Base-by-base conservation (phyloP, 1,140 invertebrate genomes). In the Saxidomus purpurata region DNA sequence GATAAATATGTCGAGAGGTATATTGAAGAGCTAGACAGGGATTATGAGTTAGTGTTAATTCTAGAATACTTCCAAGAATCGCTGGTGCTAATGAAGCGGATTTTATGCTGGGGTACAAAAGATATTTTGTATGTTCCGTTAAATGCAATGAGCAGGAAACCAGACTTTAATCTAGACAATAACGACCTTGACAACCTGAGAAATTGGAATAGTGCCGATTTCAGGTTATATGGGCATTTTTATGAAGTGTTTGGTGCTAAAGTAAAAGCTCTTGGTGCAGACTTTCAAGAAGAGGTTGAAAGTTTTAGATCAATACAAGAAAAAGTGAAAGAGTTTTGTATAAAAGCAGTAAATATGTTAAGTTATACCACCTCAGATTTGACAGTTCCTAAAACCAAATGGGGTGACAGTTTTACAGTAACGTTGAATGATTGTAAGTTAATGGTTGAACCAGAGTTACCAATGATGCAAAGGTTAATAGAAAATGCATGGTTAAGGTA, bases 21-120 rank as follows among this genome's bases (percentile, higher is more conserved):
- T 59, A 77, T 95, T 15, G 2, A 90, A 69, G 63, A 93, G 38
- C 43, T 95, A 34, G 90, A 91, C 59, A 59, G 74, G 71, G 94
- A 94, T 28, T 94, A 94, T 83, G 15, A 52, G 0, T 80, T 94
- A 8, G 91, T 95, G 0, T 92, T 95, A 91, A 86, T 95, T 15
- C 92, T 93, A 89, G 94, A 95, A 74, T 87, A 92, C 77, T 94
- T 95, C 55, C 91, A 93, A 52, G 94, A 95, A 88, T 95, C 94
- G 0, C 81, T 95, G 0, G 89, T 95, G 0, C 80, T 95, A 11
- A 63, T 95, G 28, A 92, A 91, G 43, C 89, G 93, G 40, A 67
- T 81, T 34, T 79, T 95, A 59, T 94, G 94, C 87, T 95, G 94
- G 94, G 87, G 89, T 6, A 71, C 92, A 0, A 91, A 94, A 89